These are phyloP conservation scores for Hippasteria phrygiana DNA, from an alignment of 53 echinoderm and acorn worm species.

Conservation along the genomic window DNA sequence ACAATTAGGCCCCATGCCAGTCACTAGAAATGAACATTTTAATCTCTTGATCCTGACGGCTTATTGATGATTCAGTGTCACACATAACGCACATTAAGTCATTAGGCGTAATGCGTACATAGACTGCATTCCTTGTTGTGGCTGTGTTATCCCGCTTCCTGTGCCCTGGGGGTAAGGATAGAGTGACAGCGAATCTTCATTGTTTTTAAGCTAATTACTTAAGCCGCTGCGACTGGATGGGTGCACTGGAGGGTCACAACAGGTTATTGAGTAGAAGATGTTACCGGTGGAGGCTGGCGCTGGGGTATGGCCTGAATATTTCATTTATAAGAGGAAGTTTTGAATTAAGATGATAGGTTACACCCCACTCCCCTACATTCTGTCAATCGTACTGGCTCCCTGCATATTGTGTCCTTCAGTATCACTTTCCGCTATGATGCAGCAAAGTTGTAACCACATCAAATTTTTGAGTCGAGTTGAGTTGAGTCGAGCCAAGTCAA, in stretches of 20 bases:
- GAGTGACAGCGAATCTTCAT: background rate
- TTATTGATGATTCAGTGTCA: slow-evolving; percentile 11
- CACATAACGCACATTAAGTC: background rate
- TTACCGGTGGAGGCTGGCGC: background rate
- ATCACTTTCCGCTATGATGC: no score
- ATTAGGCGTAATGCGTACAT: background rate
- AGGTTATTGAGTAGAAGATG: background rate
- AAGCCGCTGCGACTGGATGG: background rate
- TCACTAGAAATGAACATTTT: background rate
- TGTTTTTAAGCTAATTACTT: background rate
- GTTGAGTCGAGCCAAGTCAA: no score
- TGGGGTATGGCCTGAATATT: background rate
- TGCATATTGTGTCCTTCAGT: no score
- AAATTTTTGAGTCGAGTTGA: no score
- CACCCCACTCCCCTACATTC: no score
- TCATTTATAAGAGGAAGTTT: background rate
- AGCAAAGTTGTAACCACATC: no score
- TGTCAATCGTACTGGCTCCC: no score
- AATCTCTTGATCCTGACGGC: background rate
- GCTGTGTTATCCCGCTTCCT: background rate
- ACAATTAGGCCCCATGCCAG: background rate
- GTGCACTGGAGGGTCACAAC: background rate
- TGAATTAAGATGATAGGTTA: background rate
- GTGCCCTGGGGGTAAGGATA: background rate
- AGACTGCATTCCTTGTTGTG: background rate